Evolutionary conservation across 1,140 invertebrate species (phyloP).

Genomic region (Olivierus martensii): DNA sequence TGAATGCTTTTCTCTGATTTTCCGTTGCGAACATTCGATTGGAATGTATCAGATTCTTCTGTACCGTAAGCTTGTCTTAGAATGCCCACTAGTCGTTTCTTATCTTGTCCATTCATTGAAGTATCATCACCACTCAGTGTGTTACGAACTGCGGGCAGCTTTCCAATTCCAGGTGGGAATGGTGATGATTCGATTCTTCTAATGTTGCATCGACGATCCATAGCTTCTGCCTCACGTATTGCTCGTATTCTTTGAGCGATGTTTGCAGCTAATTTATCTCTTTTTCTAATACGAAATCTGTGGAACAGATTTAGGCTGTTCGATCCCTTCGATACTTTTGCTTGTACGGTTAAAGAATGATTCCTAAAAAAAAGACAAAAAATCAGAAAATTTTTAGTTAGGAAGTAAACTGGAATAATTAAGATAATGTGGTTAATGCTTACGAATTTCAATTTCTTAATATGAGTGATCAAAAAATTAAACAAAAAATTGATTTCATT

Average conservation of each 20-base stretch:
- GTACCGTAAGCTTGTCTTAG: slow-evolving; percentile 14
- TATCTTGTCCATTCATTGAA: not conserved
- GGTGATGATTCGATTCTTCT: slow-evolving; percentile 9
- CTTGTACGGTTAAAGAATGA: slow-evolving; percentile 16
- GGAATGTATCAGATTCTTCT: slow-evolving; percentile 8
- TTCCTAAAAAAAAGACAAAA: slow-evolving; percentile 13
- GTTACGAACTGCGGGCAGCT: slow-evolving; percentile 7
- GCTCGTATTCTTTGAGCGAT: slow-evolving; percentile 22
- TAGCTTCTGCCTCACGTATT: slow-evolving; percentile 21
- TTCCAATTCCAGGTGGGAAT: slow-evolving; percentile 3
- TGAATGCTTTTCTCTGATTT: slow-evolving; percentile 16
- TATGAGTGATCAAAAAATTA: too few relatives aligned
- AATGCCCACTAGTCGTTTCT: slow-evolving; percentile 13
- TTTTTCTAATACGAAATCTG: slow-evolving; percentile 21
- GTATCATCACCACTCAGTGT: slow-evolving; percentile 11
- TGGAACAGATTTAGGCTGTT: slow-evolving; percentile 18
- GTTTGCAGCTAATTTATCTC: slow-evolving; percentile 22
- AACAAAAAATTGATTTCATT: too few relatives aligned
- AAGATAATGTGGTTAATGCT: too few relatives aligned
- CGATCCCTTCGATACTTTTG: not conserved
- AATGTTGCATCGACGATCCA: slow-evolving; percentile 20
- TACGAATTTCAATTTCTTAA: too few relatives aligned
- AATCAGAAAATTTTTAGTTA: too few relatives aligned
- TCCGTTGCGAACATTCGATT: not conserved
- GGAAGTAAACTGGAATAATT: too few relatives aligned